Conservation (phyloP, 1,140 invertebrate genomes). For the Arctopsyche grandis region DNA sequence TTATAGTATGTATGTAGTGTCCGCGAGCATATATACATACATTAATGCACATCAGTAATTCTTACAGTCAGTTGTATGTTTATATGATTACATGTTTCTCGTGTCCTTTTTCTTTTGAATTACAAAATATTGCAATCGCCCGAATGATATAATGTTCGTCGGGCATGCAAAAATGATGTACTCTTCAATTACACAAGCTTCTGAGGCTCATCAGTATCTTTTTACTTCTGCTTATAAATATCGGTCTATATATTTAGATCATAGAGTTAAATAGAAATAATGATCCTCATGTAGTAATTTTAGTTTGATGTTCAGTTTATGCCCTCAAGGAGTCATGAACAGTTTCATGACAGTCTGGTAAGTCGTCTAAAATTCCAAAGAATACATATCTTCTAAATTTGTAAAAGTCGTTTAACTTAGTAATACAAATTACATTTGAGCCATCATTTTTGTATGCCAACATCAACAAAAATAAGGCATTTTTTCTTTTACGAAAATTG, state of each 20-base stretch:
- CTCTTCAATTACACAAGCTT: slow-evolving; percentile 37
- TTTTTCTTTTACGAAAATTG: background rate
- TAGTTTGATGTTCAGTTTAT: slow-evolving; percentile 74
- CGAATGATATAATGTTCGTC: slow-evolving; percentile 11
- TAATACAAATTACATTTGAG: slow-evolving; percentile 49
- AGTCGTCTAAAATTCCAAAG: slow-evolving; percentile 65
- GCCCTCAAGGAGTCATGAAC: slow-evolving; percentile 87
- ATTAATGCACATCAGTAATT: background rate
- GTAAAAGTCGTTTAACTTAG: slow-evolving; percentile 42
- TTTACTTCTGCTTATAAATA: slow-evolving; percentile 21
- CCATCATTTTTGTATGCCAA: slow-evolving; percentile 55
- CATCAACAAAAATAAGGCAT: slow-evolving; percentile 14
- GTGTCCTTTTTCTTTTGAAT: too few species aligned
- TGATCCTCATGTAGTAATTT: slow-evolving; percentile 49
- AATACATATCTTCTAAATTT: slow-evolving; percentile 33
- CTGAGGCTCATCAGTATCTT: slow-evolving; percentile 33
- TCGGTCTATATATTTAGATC: slow-evolving; percentile 10
- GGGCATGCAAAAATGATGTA: slow-evolving; percentile 55
- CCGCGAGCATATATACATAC: background rate
- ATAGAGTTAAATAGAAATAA: slow-evolving; percentile 42
- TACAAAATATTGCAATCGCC: slow-evolving; percentile 35
- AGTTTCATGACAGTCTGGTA: slow-evolving; percentile 89
- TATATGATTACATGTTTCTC: too few species aligned
- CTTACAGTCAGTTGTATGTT: too few species aligned
- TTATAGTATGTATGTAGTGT: background rate